Evolutionary conservation across 2,797 vertebrate species (phyloP).

Genomic region (Fistularia tabacaria): DNA sequence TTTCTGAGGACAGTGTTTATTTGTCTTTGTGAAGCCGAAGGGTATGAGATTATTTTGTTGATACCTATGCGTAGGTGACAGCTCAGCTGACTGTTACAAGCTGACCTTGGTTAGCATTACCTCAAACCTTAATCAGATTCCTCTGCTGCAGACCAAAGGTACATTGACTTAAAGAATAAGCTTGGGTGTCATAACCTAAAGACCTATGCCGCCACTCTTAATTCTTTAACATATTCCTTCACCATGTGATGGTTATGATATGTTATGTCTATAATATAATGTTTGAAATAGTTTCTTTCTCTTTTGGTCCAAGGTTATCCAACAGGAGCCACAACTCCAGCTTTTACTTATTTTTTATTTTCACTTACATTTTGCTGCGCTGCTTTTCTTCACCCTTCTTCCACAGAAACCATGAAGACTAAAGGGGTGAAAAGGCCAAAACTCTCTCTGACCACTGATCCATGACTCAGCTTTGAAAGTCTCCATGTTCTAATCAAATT

Average conservation of each 20-base stretch:
- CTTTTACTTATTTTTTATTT: conserved; percentile 53
- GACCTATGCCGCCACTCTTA: conserved; percentile 56
- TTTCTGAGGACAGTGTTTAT: conserved; percentile 73
- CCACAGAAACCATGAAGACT: conserved; percentile 48
- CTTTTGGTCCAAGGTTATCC: conserved; percentile 21
- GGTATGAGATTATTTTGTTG: conserved; percentile 53
- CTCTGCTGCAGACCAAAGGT: conserved; percentile 59
- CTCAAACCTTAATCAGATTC: conserved; percentile 71
- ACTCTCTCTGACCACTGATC: conserved; percentile 62
- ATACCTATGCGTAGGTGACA: conserved; percentile 67
- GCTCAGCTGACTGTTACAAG: conserved; percentile 57
- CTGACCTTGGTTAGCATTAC: conserved; percentile 64
- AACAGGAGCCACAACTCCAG: conserved; percentile 21
- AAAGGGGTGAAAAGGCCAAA: conserved; percentile 61
- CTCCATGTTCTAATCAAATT: conserved; percentile 65
- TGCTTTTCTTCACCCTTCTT: conserved; percentile 8
- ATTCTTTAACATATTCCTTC: conserved; percentile 54
- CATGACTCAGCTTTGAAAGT: conserved; percentile 70
- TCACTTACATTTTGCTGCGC: conserved; percentile 55
- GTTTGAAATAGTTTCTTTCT: conserved; percentile 53
- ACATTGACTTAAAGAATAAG: conserved; percentile 52
- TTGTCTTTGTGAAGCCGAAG: conserved; percentile 68
- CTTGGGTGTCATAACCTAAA: conserved; percentile 67
- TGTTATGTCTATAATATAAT: conserved; percentile 50
- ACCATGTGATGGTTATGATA: conserved; percentile 53